A percentile compares a stretch with the other conserved stretches of the same genome.
phyloP scores from a whole-genome alignment of 2,888 invertebrate genomes.

The Andrena chrysosceles region DNA sequence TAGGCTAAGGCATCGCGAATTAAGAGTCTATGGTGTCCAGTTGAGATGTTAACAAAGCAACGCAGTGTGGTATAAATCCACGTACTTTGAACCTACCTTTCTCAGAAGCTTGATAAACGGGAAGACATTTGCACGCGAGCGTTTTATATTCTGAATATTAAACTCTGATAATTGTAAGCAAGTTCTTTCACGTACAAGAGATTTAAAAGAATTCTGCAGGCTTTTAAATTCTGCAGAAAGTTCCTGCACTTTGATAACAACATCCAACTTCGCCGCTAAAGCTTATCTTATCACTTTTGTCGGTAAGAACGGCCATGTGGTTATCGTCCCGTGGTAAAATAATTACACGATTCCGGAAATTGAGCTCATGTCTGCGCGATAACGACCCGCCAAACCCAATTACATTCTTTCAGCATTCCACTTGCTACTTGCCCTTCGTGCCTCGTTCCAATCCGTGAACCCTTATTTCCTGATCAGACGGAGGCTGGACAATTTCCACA shows the following conservation, averaged over 20 bases:
- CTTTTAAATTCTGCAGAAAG: background rate
- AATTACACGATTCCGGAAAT: conserved; percentile 57
- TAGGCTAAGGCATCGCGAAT: too few relatives aligned
- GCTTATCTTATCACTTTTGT: conserved; percentile 25
- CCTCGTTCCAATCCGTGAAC: conserved; percentile 27
- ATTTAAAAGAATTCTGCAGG: background rate
- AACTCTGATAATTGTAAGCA: background rate
- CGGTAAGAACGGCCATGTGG: conserved; percentile 55
- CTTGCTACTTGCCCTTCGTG: conserved; percentile 31
- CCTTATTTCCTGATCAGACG: conserved; percentile 65
- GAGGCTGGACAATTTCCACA: conserved; percentile 52
- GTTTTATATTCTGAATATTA: too few relatives aligned
- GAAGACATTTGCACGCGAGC: too few relatives aligned
- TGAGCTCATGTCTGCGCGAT: conserved; percentile 46
- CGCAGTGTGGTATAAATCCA: too few relatives aligned
- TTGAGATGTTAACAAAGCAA: too few relatives aligned
- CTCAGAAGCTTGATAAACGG: too few relatives aligned
- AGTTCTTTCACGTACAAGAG: background rate
- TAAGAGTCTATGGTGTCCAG: too few relatives aligned
- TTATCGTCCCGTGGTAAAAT: conserved; percentile 58
- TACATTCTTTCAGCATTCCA: conserved; percentile 50
- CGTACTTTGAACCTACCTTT: too few relatives aligned
- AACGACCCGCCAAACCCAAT: conserved; percentile 64
- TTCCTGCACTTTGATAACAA: conserved; percentile 8
- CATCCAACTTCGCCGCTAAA: background rate